Base-by-base conservation (phyloP, 1,140 invertebrate species). In the Megalopta genalis region DNA sequence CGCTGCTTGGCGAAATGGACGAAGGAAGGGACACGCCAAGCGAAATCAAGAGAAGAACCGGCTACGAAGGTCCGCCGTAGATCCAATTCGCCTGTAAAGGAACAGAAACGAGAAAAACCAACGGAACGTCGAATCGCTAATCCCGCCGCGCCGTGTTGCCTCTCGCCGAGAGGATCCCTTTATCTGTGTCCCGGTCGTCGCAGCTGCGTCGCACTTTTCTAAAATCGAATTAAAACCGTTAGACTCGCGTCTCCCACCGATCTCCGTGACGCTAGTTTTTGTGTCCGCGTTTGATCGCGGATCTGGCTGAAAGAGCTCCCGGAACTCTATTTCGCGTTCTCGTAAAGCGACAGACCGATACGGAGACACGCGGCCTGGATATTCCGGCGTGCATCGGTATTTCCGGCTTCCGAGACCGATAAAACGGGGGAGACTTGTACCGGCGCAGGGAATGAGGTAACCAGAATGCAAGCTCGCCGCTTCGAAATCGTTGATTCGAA, bases 141-240 rank as follows among this genome's bases (percentile, higher is more conserved):
- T 85, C 68, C 77, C 32, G 42, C 42, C 42, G 42, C 42, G 39
- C 57, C 67, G 54, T 62, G 74, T 54, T n/a, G 27, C 63, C 14
- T 14, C 1, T 16, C 12, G 74, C 60, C 64, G 73, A 21, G 16
- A 57, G 59, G 65, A 32, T 3, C 67, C 66, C 49, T 52, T 69
- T 27, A 57, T 60, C 54, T 49, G 25, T 16, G 0, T 27, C 21
- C 23, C 52, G 62, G 32, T 57, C 1, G 32, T 59, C 75, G n/a
- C n/a, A 27, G 12, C 14, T 21, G 54, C 62, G 12, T 8, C 25
- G 54, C 62, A 49, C 64, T 73, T 57, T 59, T 49, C 52, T 14
- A 60, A 59, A 85, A 85, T 85, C 83, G 83, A 85, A 81, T 84
- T 81, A 85, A 85, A 85, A 75, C 70, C 79, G 54, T 59, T 25